These are phyloP conservation scores for Nipponia nippon DNA, from an alignment of 2,113 vertebrate genomes.

Conservation along the genomic window DNA sequence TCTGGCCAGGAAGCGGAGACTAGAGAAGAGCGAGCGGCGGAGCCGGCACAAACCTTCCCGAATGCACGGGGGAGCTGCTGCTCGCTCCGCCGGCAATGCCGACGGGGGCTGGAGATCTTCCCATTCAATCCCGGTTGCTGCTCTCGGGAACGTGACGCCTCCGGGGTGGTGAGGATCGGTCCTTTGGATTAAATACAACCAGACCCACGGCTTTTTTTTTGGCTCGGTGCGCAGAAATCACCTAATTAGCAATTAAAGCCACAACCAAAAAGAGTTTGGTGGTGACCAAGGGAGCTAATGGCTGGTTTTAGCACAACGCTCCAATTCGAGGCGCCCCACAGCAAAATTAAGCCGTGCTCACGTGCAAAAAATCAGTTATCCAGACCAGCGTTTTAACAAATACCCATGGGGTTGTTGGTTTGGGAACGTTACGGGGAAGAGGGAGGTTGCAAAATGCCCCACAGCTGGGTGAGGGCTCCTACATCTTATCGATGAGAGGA, in stretches of 20 bases:
- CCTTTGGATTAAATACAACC: too few species aligned
- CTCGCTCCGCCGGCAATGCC: background rate
- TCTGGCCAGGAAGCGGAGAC: background rate
- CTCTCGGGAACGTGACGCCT: background rate
- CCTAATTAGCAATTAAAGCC: background rate
- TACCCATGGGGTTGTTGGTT: background rate
- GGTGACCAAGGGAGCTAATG: background rate
- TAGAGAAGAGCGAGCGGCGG: fast-evolving
- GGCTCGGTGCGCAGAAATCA: background rate
- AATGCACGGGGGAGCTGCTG: fast-evolving
- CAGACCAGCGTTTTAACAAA: background rate
- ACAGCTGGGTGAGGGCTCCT: background rate
- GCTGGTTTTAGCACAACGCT: background rate
- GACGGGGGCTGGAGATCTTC: background rate
- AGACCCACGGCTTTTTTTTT: fast-evolving
- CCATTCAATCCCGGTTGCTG: background rate
- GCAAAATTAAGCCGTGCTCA: background rate
- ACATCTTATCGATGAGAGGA: fast-evolving
- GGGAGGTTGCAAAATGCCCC: background rate
- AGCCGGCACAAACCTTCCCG: background rate
- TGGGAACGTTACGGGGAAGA: background rate
- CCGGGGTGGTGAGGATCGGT: background rate
- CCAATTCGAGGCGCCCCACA: background rate
- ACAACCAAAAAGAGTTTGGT: background rate
- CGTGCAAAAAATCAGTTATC: fast-evolving